phyloP scores from a whole-genome alignment of 1,140 invertebrate genomes.

The Aleiodes sp. region DNA sequence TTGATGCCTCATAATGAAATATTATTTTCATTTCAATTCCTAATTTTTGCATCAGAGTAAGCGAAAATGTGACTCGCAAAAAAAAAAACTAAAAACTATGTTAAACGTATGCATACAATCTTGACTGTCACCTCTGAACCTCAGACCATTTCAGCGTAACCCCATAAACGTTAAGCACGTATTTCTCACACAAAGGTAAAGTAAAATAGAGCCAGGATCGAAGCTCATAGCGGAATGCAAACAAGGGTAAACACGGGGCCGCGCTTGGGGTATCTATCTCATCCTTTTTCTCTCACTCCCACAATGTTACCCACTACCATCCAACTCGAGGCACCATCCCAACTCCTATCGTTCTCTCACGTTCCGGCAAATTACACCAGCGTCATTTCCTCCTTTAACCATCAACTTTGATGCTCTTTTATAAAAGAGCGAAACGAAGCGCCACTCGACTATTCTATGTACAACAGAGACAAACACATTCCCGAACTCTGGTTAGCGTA shows the following conservation, averaged over 20 bases:
- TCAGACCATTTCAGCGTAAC: neutral
- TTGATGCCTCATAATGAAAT: too few species aligned
- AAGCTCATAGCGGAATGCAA: conserved; percentile 33
- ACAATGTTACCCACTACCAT: neutral
- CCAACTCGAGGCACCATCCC: neutral
- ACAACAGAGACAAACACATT: neutral
- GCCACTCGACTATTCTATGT: neutral
- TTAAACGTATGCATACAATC: neutral
- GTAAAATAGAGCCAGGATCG: conserved; percentile 30
- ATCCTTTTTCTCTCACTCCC: neutral
- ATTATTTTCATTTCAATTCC: too few species aligned
- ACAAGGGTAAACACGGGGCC: conserved; percentile 35
- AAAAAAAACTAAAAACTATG: neutral
- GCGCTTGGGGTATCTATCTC: conserved; percentile 15
- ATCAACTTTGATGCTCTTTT: conserved; percentile 34
- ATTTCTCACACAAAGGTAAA: conserved; percentile 29
- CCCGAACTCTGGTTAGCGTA: too few species aligned
- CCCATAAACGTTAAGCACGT: neutral
- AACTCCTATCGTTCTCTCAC: neutral
- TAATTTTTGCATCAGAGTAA: too few species aligned
- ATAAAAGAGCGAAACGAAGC: conserved; percentile 20
- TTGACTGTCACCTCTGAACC: neutral
- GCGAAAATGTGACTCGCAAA: too few species aligned
- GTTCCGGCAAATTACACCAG: conserved; percentile 30
- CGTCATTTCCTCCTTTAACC: conserved; percentile 32